Conservation (phyloP, 2,113 vertebrate species). For the Eulemur rufifrons region DNA sequence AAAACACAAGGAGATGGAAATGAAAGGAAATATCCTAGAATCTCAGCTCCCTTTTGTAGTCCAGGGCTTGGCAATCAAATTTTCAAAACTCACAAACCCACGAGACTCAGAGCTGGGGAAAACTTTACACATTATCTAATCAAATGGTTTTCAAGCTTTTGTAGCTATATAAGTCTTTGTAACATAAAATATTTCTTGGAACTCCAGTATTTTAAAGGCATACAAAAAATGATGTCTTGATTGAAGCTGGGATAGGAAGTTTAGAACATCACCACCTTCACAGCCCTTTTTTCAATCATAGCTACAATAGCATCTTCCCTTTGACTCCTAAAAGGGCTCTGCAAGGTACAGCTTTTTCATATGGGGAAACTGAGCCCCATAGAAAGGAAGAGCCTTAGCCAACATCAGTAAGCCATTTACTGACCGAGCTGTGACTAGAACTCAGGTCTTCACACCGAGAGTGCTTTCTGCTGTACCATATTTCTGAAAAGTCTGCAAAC, state of each 20-base stretch:
- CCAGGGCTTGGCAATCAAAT: neutral
- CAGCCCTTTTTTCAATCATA: neutral
- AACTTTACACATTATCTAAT: neutral
- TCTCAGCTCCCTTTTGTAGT: neutral
- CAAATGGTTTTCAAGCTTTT: neutral
- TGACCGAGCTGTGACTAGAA: neutral
- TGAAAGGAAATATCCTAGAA: conserved; percentile 26
- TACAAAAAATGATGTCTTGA: neutral
- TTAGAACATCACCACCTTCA: neutral
- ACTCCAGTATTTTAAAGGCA: neutral
- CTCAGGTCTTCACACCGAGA: neutral
- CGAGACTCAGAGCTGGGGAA: neutral
- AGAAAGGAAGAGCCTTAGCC: neutral
- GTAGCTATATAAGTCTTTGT: neutral
- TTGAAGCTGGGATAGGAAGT: neutral
- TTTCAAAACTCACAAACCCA: neutral
- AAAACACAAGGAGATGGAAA: conserved; percentile 19
- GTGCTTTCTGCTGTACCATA: neutral
- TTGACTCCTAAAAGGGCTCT: neutral
- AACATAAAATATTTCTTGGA: neutral
- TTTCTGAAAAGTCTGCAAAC: conserved; percentile 3
- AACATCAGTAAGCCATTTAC: neutral
- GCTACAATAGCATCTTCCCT: neutral
- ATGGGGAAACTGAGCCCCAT: neutral
- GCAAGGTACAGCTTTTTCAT: neutral